Base-by-base conservation (phyloP, 2,113 vertebrate genomes). In the Raja brachyura region DNA sequence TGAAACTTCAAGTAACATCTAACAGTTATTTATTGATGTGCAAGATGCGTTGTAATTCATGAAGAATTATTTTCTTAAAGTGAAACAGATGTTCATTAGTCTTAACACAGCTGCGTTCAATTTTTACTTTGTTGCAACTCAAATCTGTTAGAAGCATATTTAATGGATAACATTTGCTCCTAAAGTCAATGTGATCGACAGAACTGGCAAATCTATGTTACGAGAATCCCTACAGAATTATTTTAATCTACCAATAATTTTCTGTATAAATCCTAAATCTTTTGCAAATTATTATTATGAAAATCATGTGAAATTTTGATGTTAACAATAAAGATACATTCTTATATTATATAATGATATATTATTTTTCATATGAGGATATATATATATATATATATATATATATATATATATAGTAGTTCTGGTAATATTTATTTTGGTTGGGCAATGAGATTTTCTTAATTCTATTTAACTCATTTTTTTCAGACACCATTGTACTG, bases 31-130 rank as follows among this genome's bases (percentile, higher is more conserved):
- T 73, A 73, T 73, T 92, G 68, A 92, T 48, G 68, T 73, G 63
- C 68, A 74, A 90, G 31, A 90, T 90, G 16, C 39, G 18, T 11
- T 33, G 11, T 66, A 54, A 28, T 92, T 48, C 63, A 90, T 48
- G 66, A 92, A 73, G 20, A 73, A 73, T 92, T 92, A 92, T 92
- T 54, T 92, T 48, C 22, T 73, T 48, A 48, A 48, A 48, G 18
- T 73, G 22, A 92, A 92, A 54, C 90, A 92, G 90, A 92, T 92
- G 39, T 74, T 48, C 90, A 92, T 92, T 92, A 54, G 33, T 5
- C 10, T 74, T 54, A 74, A 74, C 18, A 74, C 66, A 92, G 68
- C 90, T 92, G 66, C 13, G 22, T 22, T 92, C 33, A 74, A 92
- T 74, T 92, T 31, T 92, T 73, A 28, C 90, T 92, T 73, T 11